phyloP scores from a whole-genome alignment of 2,113 vertebrate genomes.

The Aldabrachelys gigantea region DNA sequence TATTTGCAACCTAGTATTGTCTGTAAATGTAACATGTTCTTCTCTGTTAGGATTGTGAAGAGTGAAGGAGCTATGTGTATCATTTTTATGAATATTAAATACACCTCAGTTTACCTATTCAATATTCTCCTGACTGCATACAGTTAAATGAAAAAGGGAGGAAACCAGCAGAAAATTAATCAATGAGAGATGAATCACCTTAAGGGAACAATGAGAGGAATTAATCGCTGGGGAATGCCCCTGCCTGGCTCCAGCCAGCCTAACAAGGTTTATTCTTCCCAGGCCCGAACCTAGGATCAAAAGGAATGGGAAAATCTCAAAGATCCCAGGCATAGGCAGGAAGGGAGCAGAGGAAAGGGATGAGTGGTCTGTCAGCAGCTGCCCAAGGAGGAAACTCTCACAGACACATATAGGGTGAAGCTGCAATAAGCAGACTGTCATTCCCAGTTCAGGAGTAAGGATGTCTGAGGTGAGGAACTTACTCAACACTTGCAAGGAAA shows the following conservation, averaged over 20 bases:
- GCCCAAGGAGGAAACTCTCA: background rate
- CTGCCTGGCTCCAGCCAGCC: background rate
- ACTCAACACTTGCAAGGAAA: background rate
- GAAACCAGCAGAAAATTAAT: background rate
- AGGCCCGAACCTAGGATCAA: background rate
- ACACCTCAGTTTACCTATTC: background rate
- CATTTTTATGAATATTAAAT: background rate
- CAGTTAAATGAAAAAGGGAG: background rate
- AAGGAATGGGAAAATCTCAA: background rate
- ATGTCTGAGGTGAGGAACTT: background rate
- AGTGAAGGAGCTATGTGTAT: background rate
- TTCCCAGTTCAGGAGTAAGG: background rate
- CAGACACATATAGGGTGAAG: background rate
- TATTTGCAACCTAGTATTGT: background rate
- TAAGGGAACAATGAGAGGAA: background rate
- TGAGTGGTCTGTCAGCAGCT: background rate
- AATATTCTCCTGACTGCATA: background rate
- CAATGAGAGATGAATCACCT: background rate
- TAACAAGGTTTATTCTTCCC: background rate
- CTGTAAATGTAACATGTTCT: background rate
- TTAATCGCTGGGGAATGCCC: background rate
- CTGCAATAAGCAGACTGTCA: background rate
- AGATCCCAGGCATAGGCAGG: background rate
- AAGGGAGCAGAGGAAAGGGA: too few species aligned
- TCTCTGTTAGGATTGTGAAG: background rate